These are phyloP conservation scores for Salvator merianae DNA, from an alignment of 2,113 vertebrate species.

Conservation along the genomic window DNA sequence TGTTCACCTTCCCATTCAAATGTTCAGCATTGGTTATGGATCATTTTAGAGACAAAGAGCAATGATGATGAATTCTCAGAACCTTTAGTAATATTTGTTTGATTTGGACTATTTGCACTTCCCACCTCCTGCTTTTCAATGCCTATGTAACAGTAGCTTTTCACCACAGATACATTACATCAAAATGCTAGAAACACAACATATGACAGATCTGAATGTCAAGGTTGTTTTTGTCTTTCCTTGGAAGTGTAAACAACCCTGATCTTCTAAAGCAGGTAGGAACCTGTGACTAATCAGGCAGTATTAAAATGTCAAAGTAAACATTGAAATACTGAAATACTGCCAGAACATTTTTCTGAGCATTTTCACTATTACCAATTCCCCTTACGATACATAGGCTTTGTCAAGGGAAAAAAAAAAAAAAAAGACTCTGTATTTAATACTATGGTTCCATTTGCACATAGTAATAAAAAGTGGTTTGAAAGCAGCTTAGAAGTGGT, in stretches of 20 bases:
- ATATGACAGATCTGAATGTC: conserved; percentile 12
- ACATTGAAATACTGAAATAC: not conserved
- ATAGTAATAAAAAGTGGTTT: no score
- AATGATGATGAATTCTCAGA: not conserved
- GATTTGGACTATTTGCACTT: not conserved
- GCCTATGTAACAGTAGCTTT: not conserved
- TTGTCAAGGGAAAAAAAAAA: not conserved
- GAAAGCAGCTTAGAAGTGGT: no score
- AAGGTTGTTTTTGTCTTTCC: conserved; percentile 19
- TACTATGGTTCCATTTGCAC: no score
- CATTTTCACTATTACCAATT: not conserved
- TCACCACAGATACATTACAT: no score
- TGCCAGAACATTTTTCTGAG: not conserved
- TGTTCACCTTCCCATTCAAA: not conserved
- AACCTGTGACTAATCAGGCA: conserved; percentile 17
- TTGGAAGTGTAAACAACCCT: conserved; percentile 19
- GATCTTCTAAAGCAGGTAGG: conserved; percentile 12
- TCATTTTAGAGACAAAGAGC: not conserved
- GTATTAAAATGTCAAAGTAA: conserved; percentile 9
- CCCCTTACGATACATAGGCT: not conserved
- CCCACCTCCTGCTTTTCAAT: no score
- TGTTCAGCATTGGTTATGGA: no score
- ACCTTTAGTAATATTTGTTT: not conserved
- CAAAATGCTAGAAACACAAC: not conserved
- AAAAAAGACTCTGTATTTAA: no score